Percentiles rank a stretch among this genome's conserved stretches.
phyloP scores from a whole-genome alignment of 2,113 vertebrate species.

The Ascaphus truei region DNA sequence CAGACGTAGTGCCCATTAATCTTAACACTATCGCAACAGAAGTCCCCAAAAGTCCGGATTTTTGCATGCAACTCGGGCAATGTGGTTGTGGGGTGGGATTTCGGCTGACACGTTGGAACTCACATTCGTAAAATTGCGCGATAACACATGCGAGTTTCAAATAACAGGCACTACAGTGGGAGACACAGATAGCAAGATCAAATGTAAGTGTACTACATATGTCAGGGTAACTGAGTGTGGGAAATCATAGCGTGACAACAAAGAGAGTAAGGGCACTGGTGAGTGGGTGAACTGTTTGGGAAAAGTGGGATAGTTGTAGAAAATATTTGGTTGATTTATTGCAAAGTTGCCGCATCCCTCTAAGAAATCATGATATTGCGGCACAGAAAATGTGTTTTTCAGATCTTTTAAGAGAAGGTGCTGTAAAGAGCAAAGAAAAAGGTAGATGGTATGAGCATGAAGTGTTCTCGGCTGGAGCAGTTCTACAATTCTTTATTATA shows the following conservation, averaged over 20 bases:
- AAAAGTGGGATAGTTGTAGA: not conserved
- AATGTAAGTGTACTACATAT: too few relatives aligned
- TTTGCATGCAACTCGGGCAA: too few relatives aligned
- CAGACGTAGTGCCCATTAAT: too few relatives aligned
- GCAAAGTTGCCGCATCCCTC: not conserved
- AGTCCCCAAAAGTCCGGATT: too few relatives aligned
- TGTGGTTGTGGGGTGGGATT: too few relatives aligned
- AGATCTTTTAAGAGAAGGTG: constrained; percentile 37
- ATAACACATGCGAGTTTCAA: too few relatives aligned
- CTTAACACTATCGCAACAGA: too few relatives aligned
- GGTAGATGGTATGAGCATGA: constrained; percentile 59
- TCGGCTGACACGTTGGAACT: too few relatives aligned
- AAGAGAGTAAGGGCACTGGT: not conserved
- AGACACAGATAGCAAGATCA: too few relatives aligned
- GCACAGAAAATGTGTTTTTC: constrained; percentile 55
- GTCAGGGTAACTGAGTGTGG: too few relatives aligned
- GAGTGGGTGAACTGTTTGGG: not conserved
- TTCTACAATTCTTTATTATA: constrained; percentile 73
- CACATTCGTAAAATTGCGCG: too few relatives aligned
- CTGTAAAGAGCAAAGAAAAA: constrained; percentile 39
- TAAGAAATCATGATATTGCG: constrained; percentile 28
- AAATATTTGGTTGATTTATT: not conserved
- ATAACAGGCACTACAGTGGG: too few relatives aligned
- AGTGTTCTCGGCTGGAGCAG: constrained; percentile 62
- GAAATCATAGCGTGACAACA: not conserved